phyloP scores from a whole-genome alignment of 2,113 vertebrate genomes.

The Neotoma lepida region DNA sequence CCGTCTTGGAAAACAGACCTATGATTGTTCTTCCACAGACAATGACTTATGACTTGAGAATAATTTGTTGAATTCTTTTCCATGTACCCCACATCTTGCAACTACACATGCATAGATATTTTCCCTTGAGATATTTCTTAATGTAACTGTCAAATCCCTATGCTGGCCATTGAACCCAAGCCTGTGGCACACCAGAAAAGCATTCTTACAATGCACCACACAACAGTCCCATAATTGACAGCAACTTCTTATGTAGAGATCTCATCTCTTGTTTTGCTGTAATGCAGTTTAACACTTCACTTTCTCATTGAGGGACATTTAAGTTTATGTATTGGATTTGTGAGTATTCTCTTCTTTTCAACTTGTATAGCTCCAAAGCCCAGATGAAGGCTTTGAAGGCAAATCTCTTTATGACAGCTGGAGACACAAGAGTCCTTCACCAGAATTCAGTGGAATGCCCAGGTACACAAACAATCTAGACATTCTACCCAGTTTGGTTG shows the following conservation, averaged over 20 bases:
- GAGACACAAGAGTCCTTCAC: slow-evolving; percentile 89
- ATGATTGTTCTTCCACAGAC: not conserved
- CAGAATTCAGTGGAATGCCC: slow-evolving; percentile 86
- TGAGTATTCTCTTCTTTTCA: not conserved
- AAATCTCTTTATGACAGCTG: slow-evolving; percentile 95
- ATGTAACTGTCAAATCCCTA: not conserved
- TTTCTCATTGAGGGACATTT: not conserved
- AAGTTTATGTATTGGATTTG: not conserved
- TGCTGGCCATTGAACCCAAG: not conserved
- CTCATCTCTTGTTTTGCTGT: not conserved
- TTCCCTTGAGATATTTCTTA: not conserved
- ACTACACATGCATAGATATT: not conserved
- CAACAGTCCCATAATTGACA: not conserved
- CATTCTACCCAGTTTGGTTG: not conserved
- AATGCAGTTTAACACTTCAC: not conserved
- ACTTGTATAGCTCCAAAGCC: slow-evolving; percentile 90
- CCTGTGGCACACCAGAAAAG: not conserved
- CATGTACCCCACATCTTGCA: not conserved
- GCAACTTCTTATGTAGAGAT: not conserved
- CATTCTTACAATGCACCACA: not conserved
- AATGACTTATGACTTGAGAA: not conserved
- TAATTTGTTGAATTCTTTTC: not conserved
- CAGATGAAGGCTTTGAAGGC: slow-evolving; percentile 93
- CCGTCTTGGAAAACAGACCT: not conserved
- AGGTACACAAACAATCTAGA: slow-evolving; percentile 83